phyloP scores from a whole-genome alignment of 2,888 invertebrate genomes.

The Matsumyia berberina region DNA sequence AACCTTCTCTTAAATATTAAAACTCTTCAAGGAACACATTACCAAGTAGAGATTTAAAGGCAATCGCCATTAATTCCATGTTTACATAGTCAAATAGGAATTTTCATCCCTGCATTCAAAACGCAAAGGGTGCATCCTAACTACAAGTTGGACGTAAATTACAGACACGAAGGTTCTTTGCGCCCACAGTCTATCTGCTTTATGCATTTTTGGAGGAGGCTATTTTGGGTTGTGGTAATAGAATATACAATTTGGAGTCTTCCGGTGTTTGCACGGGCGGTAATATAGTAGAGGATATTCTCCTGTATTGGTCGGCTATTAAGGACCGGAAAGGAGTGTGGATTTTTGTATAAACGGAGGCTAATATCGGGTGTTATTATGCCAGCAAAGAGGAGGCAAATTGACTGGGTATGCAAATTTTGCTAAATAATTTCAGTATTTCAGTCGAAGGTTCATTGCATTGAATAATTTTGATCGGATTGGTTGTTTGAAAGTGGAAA shows the following conservation, averaged over 20 bases:
- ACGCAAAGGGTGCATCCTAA: slow-evolving; percentile 66
- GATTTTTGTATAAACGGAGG: slow-evolving; percentile 72
- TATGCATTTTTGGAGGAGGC: slow-evolving; percentile 13
- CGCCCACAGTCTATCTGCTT: slow-evolving; percentile 3
- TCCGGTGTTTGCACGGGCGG: slow-evolving; percentile 63
- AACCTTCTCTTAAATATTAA: not conserved
- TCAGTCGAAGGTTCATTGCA: slow-evolving; percentile 15
- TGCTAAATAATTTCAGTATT: slow-evolving; percentile 41
- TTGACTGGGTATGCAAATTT: slow-evolving; percentile 62
- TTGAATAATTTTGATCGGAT: slow-evolving; percentile 23
- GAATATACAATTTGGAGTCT: slow-evolving; percentile 63
- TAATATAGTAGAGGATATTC: slow-evolving; percentile 25
- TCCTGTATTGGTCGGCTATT: slow-evolving; percentile 43
- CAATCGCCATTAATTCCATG: slow-evolving; percentile 20
- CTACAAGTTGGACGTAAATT: slow-evolving; percentile 56
- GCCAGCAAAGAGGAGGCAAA: slow-evolving; percentile 8
- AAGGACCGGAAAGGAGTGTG: slow-evolving; percentile 66
- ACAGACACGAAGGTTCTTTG: slow-evolving; percentile 43
- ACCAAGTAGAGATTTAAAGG: not conserved
- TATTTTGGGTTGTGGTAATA: slow-evolving; percentile 42
- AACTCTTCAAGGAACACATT: not conserved
- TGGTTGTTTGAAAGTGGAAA: not conserved
- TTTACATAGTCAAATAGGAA: slow-evolving; percentile 30
- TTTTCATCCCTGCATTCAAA: slow-evolving; percentile 26
- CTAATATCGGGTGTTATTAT: slow-evolving; percentile 60